Evolutionary conservation across 1,140 invertebrate genomes (phyloP).

Genomic region (Acyrthosiphon pisum): DNA sequence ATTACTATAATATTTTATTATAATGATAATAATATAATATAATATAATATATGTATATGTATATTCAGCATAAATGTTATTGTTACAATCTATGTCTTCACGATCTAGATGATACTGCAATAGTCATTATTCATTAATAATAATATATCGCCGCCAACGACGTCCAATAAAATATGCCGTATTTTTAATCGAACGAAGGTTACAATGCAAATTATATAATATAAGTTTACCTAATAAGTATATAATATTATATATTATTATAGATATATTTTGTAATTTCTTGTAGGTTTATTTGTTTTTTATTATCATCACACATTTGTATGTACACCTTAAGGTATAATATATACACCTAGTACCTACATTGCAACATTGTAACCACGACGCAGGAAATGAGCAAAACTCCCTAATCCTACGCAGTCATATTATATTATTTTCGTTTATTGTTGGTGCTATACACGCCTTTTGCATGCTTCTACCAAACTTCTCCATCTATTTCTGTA

Average conservation of each 20-base stretch:
- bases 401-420: neutral
- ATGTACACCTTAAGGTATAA: neutral
- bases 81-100: neutral
- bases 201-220: neutral
- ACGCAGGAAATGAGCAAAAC: neutral
- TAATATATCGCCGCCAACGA: neutral
- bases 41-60: neutral
- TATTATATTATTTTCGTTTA: too few species aligned
- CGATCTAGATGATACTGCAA: constrained; percentile 7
- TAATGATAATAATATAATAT: neutral
- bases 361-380: neutral
- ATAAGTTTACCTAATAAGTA: neutral
- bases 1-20: neutral
- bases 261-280: neutral
- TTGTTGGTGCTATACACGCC: neutral
- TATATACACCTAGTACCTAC: neutral
- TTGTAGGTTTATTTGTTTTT: neutral
- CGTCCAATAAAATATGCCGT: neutral
- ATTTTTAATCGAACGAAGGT: constrained; percentile 2
- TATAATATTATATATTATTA: neutral
- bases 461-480: neutral
- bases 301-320: neutral
- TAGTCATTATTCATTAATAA: constrained; percentile 25
- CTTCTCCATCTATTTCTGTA: neutral
- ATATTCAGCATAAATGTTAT: neutral